Percentiles rank a stretch among this genome's conserved stretches.
phyloP scores from a whole-genome alignment of 2,888 invertebrate species.

The Drosophila ustulata region DNA sequence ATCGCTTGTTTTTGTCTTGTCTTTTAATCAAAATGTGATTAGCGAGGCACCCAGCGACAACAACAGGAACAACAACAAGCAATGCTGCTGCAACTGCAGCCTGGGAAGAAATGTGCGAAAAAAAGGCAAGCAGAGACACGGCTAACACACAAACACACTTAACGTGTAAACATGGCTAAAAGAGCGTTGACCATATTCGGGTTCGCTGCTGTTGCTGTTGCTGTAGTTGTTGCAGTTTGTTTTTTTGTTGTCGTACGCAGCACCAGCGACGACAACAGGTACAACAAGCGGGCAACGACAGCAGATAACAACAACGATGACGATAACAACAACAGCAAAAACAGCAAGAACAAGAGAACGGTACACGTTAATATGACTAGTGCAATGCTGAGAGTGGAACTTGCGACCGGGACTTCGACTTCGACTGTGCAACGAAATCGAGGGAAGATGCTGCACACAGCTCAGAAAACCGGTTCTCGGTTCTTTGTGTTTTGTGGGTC shows the following conservation, averaged over 20 bases:
- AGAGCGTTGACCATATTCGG: conserved; percentile 80
- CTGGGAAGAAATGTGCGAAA: conserved; percentile 63
- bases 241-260: conserved; percentile 67
- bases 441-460: conserved; percentile 52
- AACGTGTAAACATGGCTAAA: conserved; percentile 80
- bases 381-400: conserved; percentile 60
- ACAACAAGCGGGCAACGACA: conserved; percentile 46
- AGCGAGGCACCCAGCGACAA: conserved; percentile 61
- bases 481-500: conserved; percentile 32
- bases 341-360: conserved; percentile 50
- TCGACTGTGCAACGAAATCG: neutral
- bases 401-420: conserved; percentile 20
- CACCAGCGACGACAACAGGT: conserved; percentile 62
- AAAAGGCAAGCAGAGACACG: conserved; percentile 29
- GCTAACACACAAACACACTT: conserved; percentile 80
- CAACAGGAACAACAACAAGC: conserved; percentile 22
- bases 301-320: conserved; percentile 5
- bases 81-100: conserved; percentile 38
- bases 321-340: conserved; percentile 32
- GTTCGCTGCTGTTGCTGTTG: conserved; percentile 36
- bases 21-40: conserved; percentile 78
- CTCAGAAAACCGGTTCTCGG: conserved; percentile 59
- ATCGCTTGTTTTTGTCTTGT: conserved; percentile 46
- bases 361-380: conserved; percentile 80
- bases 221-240: conserved; percentile 43